Evolutionary conservation across 2,113 vertebrate genomes (phyloP).

Genomic region (Pelmatolapia mariae): DNA sequence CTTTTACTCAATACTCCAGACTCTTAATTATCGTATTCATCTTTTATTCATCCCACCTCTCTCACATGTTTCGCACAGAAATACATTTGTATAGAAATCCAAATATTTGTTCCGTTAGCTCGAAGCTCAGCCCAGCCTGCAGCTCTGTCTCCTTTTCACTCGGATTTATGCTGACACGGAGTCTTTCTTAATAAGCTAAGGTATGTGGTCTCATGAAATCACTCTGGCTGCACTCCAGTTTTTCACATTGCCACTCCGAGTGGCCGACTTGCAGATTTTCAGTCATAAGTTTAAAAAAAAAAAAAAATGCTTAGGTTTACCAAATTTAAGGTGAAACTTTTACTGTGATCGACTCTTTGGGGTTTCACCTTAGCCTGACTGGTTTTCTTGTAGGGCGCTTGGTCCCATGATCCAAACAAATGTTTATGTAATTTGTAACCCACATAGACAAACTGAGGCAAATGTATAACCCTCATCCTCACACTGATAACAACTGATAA

Average conservation of each 20-base stretch:
- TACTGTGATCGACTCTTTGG: not conserved
- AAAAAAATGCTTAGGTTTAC: not conserved
- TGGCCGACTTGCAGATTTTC: not conserved
- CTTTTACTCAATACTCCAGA: not conserved
- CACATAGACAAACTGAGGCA: not conserved
- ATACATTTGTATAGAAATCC: not conserved
- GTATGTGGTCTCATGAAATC: conserved; percentile 3
- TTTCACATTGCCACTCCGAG: not conserved
- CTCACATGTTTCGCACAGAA: not conserved
- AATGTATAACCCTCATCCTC: not conserved
- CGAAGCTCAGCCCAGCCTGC: not conserved
- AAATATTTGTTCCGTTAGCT: not conserved
- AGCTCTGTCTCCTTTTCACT: not conserved
- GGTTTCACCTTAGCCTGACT: not conserved
- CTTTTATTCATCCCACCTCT: not conserved
- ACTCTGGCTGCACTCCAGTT: not conserved
- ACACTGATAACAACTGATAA: not conserved
- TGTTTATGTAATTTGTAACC: not conserved
- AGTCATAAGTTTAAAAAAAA: not conserved
- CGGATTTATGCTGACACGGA: conserved; percentile 7
- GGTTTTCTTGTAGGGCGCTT: not conserved
- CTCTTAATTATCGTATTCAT: conserved; percentile 4
- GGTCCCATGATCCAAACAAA: not conserved
- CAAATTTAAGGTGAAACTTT: not conserved
- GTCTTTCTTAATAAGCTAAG: conserved; percentile 1